These are phyloP conservation scores for Ctenopoma multispine DNA, from an alignment of 2,797 vertebrate genomes.

Conservation along the genomic window DNA sequence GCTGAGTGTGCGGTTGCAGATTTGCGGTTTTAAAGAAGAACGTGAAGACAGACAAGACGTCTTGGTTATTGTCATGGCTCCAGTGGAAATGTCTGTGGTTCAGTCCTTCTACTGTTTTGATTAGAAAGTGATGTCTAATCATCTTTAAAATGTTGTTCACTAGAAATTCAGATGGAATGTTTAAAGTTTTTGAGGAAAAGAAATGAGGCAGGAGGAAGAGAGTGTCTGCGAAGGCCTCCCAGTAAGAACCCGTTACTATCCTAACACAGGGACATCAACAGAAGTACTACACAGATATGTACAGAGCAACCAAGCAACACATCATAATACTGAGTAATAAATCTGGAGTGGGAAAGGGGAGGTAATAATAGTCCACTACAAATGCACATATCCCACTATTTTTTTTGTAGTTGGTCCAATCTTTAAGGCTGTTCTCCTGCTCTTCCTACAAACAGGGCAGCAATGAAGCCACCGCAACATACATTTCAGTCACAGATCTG, in stretches of 20 bases:
- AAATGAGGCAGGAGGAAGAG: conserved; percentile 60
- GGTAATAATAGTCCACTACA: conserved; percentile 69
- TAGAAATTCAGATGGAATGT: conserved; percentile 77
- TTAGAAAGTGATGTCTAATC: conserved; percentile 53
- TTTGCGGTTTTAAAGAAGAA: conserved; percentile 42
- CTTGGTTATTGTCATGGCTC: conserved; percentile 71
- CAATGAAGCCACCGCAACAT: conserved; percentile 59
- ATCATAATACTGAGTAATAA: conserved; percentile 73
- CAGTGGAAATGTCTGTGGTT: conserved; percentile 50
- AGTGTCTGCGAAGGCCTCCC: conserved; percentile 66
- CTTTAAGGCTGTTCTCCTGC: conserved; percentile 74
- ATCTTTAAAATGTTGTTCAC: conserved; percentile 48
- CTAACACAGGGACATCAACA: conserved; percentile 78
- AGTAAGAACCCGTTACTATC: conserved; percentile 81
- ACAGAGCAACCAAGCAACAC: conserved; percentile 81
- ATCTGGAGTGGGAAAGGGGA: conserved; percentile 68
- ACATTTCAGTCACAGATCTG: conserved; percentile 62
- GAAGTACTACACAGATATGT: conserved; percentile 81
- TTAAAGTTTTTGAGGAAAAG: conserved; percentile 74
- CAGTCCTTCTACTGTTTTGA: conserved; percentile 41
- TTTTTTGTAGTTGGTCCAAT: conserved; percentile 68
- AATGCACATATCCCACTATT: conserved; percentile 70
- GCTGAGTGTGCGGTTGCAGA: conserved; percentile 33
- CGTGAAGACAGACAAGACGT: conserved; percentile 57
- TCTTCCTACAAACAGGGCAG: conserved; percentile 71